Evolutionary conservation across 2,113 vertebrate genomes (phyloP).

Genomic region (Cichladusa arquata): DNA sequence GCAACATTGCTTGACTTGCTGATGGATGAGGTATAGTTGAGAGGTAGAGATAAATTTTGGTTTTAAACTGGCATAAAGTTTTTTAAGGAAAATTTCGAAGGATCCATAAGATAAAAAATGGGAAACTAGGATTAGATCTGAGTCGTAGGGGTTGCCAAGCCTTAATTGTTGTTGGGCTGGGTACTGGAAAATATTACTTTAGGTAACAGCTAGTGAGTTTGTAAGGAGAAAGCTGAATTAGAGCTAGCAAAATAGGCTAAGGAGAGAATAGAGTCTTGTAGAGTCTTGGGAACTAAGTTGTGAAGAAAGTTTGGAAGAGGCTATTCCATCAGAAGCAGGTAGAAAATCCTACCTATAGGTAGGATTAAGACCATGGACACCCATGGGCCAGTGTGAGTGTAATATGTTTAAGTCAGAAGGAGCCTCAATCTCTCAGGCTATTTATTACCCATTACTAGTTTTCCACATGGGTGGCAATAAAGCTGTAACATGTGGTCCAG

Average conservation of each 20-base stretch:
- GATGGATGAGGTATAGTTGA: background rate
- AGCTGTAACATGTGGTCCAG: fast-evolving
- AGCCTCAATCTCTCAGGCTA: background rate
- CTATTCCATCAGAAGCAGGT: background rate
- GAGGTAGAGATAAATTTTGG: background rate
- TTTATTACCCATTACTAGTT: background rate
- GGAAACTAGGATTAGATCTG: background rate
- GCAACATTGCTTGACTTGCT: background rate
- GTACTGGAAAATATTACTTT: background rate
- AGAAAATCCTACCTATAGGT: background rate
- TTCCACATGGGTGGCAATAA: background rate
- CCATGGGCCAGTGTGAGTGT: background rate
- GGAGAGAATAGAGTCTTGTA: background rate
- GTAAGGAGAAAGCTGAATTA: background rate
- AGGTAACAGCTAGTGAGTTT: background rate
- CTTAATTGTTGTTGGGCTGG: background rate
- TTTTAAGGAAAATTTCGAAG: background rate
- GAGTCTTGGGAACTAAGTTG: background rate
- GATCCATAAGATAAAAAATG: background rate
- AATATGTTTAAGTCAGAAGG: background rate
- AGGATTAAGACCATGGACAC: background rate
- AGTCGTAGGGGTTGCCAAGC: background rate
- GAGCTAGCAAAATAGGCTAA: background rate
- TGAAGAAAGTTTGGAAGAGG: background rate
- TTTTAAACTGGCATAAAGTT: background rate